Conservation (phyloP, 2,888 invertebrate species). For the Adelphocoris suturalis region DNA sequence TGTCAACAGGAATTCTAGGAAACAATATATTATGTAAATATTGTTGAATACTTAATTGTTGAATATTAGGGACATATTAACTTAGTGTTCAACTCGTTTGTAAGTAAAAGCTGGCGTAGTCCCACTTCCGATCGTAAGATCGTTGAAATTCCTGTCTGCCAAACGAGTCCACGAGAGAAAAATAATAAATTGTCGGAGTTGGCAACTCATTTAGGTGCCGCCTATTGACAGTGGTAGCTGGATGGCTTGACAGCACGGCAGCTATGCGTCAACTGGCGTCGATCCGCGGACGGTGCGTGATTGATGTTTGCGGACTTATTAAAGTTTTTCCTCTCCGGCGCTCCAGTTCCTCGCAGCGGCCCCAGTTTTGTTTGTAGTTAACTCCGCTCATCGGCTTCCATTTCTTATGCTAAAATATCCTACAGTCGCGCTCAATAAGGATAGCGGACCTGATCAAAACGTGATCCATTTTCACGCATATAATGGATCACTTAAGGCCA, state of each 20-base stretch:
- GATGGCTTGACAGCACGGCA: conserved; percentile 49
- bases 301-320: conserved; percentile 64
- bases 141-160: background rate
- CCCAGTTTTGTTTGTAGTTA: background rate
- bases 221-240: conserved; percentile 28
- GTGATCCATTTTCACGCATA: no score
- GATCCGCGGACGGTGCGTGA: conserved; percentile 47
- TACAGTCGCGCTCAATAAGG: no score
- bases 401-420: no score
- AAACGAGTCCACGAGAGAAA: background rate
- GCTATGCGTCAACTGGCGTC: conserved; percentile 45
- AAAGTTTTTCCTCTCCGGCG: conserved; percentile 32
- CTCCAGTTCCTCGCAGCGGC: background rate
- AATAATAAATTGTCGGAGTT: conserved; percentile 52
- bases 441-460: no score
- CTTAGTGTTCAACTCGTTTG: no score
- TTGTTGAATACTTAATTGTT: no score
- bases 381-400: background rate
- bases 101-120: no score
- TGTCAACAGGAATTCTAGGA: no score
- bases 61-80: no score
- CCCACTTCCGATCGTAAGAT: no score
- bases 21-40: no score
- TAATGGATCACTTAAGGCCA: no score
- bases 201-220: conserved; percentile 44